Evolutionary conservation across 1,140 invertebrate species (phyloP).

Genomic region (Parapsyche elsis): DNA sequence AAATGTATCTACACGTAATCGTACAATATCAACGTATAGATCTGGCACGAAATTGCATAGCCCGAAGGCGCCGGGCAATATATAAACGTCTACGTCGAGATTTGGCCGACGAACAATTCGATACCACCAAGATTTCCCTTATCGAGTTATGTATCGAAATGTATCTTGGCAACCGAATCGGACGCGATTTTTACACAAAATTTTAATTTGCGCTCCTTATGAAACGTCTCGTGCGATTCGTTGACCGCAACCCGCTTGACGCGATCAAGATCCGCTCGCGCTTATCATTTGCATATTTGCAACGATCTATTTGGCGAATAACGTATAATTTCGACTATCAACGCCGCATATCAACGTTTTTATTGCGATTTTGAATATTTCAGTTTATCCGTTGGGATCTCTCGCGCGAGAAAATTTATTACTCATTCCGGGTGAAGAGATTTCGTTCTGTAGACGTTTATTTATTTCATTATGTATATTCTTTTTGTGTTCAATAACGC

Average conservation of each 20-base stretch:
- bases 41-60: conserved; percentile 22
- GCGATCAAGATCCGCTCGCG: conserved; percentile 17
- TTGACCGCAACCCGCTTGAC: neutral
- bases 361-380: neutral
- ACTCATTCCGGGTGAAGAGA: conserved; percentile 12
- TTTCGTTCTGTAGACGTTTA: neutral
- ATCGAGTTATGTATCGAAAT: neutral
- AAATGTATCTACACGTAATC: conserved; percentile 17
- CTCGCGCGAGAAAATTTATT: neutral
- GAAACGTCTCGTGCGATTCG: neutral
- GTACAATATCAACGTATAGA: conserved; percentile 15
- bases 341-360: neutral
- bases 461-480: neutral
- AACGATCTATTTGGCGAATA: conserved; percentile 24
- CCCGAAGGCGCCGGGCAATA: neutral
- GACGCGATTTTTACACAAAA: too few relatives aligned
- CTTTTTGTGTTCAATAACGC: neutral
- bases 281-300: conserved; percentile 32
- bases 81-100: conserved; percentile 5
- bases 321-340: conserved; percentile 19
- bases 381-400: neutral
- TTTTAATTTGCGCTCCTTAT: too few relatives aligned
- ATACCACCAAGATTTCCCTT: conserved; percentile 8
- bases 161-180: neutral
- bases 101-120: conserved; percentile 14